Base-by-base conservation (phyloP, 2,888 invertebrate genomes). In the Galeopsomyia nigrocyanea region DNA sequence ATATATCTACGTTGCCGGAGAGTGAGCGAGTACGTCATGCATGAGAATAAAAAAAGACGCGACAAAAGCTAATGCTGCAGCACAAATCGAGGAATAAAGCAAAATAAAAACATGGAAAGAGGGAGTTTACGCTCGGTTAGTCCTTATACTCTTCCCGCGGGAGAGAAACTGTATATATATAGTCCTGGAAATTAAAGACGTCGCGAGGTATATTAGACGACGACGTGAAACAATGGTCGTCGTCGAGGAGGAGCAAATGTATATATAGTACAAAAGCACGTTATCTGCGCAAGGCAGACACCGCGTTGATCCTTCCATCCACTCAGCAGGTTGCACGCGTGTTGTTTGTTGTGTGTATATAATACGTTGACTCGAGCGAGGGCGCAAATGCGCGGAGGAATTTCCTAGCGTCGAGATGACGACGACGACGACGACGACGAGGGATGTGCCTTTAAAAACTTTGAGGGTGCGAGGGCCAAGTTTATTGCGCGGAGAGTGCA, bases 131-230 rank as follows among this genome's bases (percentile, higher is more conserved):
- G 21, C 64, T 64, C 63, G 63, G 55, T 49, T 65, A 53, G 51
- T 53, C n/a, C 61, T 0, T 7, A 7, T 31, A 39, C 66, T 39
- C 66, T 62, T 68, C 80, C 77, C 80, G 57, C 50, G 79, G 79
- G 81, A 80, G 71, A n/a, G n/a, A n/a, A 74, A 74, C 74, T 74
- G 76, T 31, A 31, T 31, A 39, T 13, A 10, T 39, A 9, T 10
- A 39, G 39, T 39, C 7, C 10, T 69, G 78, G 79, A 81, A 84
- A 83, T 82, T 81, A 80, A 82, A 83, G 82, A 81, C 81, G 78
- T 79, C 78, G 77, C 71, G 64, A 74, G 47, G 16, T 31, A 49
- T 47, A 31, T 77, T 79, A 75, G 77, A 71, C 68, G 73, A 74
- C 74, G 74, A 26, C n/a, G 26, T 5, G 74, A 80, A 79, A 82